These are phyloP conservation scores for Etia nguti DNA, from an alignment of 2,113 vertebrate genomes.

Conservation along the genomic window DNA sequence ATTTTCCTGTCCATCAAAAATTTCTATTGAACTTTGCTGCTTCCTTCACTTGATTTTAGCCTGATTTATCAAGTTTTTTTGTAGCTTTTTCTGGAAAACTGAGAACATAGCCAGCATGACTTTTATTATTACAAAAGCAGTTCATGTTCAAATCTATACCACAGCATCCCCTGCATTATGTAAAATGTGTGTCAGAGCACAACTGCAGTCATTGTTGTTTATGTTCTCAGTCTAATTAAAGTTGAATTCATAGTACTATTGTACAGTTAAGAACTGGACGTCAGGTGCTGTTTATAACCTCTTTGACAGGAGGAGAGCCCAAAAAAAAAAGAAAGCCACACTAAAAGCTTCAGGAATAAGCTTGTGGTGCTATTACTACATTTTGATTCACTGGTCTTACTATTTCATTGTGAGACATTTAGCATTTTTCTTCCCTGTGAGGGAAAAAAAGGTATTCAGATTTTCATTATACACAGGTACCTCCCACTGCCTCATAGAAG, in stretches of 20 bases:
- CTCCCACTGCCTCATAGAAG: not conserved
- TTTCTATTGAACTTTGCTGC: too few species aligned
- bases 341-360: not conserved
- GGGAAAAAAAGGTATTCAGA: not conserved
- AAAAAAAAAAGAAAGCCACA: not conserved
- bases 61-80: not conserved
- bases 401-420: not conserved
- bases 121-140: not conserved
- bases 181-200: not conserved
- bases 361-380: not conserved
- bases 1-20: too few species aligned
- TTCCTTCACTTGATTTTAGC: not conserved
- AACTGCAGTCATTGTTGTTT: not conserved
- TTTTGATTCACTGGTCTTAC: not conserved
- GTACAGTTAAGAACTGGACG: not conserved
- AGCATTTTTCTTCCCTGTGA: not conserved
- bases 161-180: not conserved
- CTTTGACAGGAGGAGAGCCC: not conserved
- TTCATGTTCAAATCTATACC: not conserved
- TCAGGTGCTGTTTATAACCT: not conserved
- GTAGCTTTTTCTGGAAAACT: not conserved
- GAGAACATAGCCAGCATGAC: not conserved
- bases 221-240: not conserved
- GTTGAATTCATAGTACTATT: not conserved
- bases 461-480: not conserved